Evolutionary conservation across 2,888 invertebrate species (phyloP), one percentile per base, ranked within the genome.

Genomic region (Aleiodes alternator): DNA sequence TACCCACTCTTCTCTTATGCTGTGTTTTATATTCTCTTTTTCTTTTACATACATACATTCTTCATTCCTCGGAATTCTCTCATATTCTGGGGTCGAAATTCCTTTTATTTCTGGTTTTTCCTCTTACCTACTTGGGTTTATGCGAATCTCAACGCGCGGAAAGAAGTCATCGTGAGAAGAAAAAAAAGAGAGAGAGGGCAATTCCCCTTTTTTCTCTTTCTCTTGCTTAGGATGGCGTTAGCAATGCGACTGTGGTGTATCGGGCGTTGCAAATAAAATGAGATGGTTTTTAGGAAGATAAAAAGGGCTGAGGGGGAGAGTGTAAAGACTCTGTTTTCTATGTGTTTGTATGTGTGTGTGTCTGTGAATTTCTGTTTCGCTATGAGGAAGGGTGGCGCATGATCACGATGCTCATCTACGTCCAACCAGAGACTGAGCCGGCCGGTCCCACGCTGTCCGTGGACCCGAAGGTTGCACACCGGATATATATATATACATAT

Each of bases 401-500:
- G 70, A 71, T 71, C 70, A 48, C 7, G 70, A 71, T 71, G 56
- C 43, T 56, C 50, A 53, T 34, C 55, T 43, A 69, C 50, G 74
- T 74, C 74, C 72, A 72, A 69, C 70, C 64, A 31, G 77, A 69
- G 64, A 77, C 77, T 73, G 75, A 76, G 70, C 66, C 66, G 73
- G 73, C 66, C 64, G 66, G 72, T 66, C 43, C 43, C 57, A 66
- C 23, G 73, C 51, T 73, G 69, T 59, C 59, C 50, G 69, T 73
- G 66, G 23, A 53, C 23, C 23, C 51, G 66, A 71, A 66, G 64
- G 66, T 71, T 72, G 73, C 61, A 75, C 69, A 75, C 69, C 23
- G 64, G 50, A 72, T 66, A 12, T 56, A 71, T 23, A 23, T 23
- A 23, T 23, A 23, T 23, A 23, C 2, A 23, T 23, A 23, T 23